Evolutionary conservation across 1,140 invertebrate genomes (phyloP), one percentile per base, ranked within the genome.

Genomic region (Contarinia nasturtii): DNA sequence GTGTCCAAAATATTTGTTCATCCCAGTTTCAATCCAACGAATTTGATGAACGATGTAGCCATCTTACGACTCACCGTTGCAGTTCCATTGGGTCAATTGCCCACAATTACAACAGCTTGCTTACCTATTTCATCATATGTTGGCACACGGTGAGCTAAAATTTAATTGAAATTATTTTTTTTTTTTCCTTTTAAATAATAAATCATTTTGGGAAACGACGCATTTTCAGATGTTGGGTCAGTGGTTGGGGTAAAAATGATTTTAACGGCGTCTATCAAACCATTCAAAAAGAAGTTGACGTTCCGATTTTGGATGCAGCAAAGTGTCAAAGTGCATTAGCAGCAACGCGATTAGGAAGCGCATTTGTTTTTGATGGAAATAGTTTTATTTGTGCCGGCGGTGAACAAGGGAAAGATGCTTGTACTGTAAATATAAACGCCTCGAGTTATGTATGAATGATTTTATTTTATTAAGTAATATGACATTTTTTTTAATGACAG

Each of bases 201-300:
- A 15, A 12, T 10, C 0, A 37, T 22, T 8, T 44, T 22, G 44
- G n/a, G n/a, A n/a, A n/a, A n/a, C n/a, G n/a, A n/a, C n/a, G n/a
- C n/a, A 38, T 33, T n/a, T 33, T 7, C 36, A 75, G 72, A 52
- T 87, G 84, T 55, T 76, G 69, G 69, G 80, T 85, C 0, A 71
- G 81, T 1, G 84, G 84, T n/a, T 86, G 83, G 81, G 83, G 84
- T 20, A 83, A 84, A 54, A 71, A 83, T 55, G 73, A 77, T 51
- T 86, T 85, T 53, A 48, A 65, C 2, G 65, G 54, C 22, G 78
- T 77, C 0, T 80, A 78, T 55, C 80, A 81, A 57, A 71, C 70
- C 44, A 74, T 79, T 20, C 54, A 80, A 52, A 77, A 76, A 52
- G 67, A 79, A 56, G 77, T 86, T 0, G 80, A 83, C 46, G 72